Percentiles rank a stretch among this genome's conserved stretches.
phyloP scores from a whole-genome alignment of 2,797 vertebrate species.

The Chloroceryle inda region DNA sequence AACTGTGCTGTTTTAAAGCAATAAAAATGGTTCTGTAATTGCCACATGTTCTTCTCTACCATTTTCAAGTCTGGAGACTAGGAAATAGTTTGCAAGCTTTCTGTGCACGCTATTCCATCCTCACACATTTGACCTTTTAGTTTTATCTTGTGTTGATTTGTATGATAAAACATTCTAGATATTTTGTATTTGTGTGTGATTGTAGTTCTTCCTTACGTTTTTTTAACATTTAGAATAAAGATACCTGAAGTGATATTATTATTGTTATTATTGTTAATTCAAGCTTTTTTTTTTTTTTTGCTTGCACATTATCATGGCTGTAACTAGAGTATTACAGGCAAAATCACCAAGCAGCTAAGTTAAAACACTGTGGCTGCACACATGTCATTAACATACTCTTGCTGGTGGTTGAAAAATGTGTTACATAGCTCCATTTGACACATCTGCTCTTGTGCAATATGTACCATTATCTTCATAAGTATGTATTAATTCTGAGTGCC shows the following conservation, averaged over 20 bases:
- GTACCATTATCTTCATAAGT: not conserved
- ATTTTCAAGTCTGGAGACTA: slow-evolving; percentile 25
- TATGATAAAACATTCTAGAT: not conserved
- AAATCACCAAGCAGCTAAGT: not conserved
- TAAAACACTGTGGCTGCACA: not conserved
- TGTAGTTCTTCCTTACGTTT: not conserved
- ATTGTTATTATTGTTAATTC: not conserved
- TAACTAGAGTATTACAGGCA: not conserved
- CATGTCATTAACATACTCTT: not conserved
- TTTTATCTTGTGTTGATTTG: not conserved
- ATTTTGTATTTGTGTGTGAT: not conserved
- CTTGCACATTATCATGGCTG: not conserved
- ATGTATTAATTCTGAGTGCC: not conserved
- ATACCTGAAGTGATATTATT: not conserved
- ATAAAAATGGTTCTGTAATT: slow-evolving; percentile 61
- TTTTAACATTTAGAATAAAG: not conserved
- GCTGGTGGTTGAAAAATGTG: not conserved
- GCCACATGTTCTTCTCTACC: slow-evolving; percentile 22
- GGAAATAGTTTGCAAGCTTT: slow-evolving; percentile 22
- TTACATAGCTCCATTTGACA: not conserved
- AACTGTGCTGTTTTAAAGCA: slow-evolving; percentile 51
- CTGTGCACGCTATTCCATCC: not conserved
- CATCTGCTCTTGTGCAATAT: slow-evolving; percentile 30
- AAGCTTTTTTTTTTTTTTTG: not conserved
- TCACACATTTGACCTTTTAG: not conserved